Base-by-base conservation (phyloP, 2,797 vertebrate genomes). In the Karalla daura region DNA sequence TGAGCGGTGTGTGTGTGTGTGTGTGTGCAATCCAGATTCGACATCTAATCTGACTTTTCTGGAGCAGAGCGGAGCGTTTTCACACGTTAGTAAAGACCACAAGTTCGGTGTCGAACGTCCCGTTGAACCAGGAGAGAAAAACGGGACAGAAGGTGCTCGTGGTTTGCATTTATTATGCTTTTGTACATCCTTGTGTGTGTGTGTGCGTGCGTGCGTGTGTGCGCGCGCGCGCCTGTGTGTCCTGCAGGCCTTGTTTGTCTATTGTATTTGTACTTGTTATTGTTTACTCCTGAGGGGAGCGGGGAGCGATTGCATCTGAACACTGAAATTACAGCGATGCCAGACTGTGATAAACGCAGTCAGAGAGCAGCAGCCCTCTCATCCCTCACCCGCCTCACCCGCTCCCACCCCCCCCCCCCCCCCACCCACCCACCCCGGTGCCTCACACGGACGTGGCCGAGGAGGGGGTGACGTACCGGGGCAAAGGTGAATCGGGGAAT, bases 241-340 rank as follows among this genome's bases (percentile, higher is more conserved):
- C 87, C 90, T 88, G 86, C 89, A 90, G 89, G 86, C 81, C 84
- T 89, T 92, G 88, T 92, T 94, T 92, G 88, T 91, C 91, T 93
- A 82, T 92, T 92, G 92, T 93, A 84, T 87, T 84, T 86, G 85
- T 79, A 87, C 86, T 88, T 91, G 91, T 94, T 93, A 87, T 94
- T 92, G 89, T 94, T 93, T 90, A 90, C 90, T 93, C 93, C 92
- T 86, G 82, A 85, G 93, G 93, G 93, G 84, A 88, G 84, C 76
- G 71, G 73, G 80, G 69, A 86, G 86, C 76, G 93, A 94, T 93
- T 92, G 86, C 86, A 94, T 94, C 92, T 94, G 91, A 93, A 93
- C 90, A 93, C 91, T 90, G 92, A 94, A 94, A 93, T 94, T 93
- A 93, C 93, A 93, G 90, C 68, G 93, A 94, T 94, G 81, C 79